Percentiles rank a stretch among this genome's conserved stretches.
Conservation (phyloP, 2,888 invertebrate genomes). For the Scaptomyza parva region DNA sequence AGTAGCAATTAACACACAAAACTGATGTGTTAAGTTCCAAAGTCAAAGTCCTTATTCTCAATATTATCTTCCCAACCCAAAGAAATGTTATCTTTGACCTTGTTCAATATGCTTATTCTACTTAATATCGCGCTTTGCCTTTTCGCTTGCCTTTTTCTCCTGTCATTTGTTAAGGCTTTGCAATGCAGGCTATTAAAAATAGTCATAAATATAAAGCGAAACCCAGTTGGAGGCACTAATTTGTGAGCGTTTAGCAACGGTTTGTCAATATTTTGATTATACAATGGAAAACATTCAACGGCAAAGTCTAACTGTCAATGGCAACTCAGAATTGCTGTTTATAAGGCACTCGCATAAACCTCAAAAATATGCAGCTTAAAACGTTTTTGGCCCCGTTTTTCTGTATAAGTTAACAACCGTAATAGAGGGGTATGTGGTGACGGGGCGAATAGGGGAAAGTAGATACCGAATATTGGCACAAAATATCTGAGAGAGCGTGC, state of each 20-base stretch:
- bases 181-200: slow-evolving; percentile 9
- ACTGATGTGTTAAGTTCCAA: neutral
- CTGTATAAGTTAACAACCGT: slow-evolving; percentile 68
- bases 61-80: neutral
- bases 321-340: slow-evolving; percentile 49
- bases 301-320: slow-evolving; percentile 49
- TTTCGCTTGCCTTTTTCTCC: neutral
- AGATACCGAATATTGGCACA: slow-evolving; percentile 63
- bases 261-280: slow-evolving; percentile 49
- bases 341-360: slow-evolving; percentile 25
- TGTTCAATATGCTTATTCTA: slow-evolving; percentile 16
- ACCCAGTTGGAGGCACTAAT: slow-evolving; percentile 33
- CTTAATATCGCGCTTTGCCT: too few relatives aligned
- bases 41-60: neutral
- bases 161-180: slow-evolving; percentile 6
- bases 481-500: slow-evolving; percentile 62
- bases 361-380: slow-evolving; percentile 58
- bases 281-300: slow-evolving; percentile 50
- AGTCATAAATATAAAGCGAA: slow-evolving; percentile 26
- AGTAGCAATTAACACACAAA: neutral
- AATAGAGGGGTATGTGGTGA: neutral
- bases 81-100: slow-evolving; percentile 33
- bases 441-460: neutral
- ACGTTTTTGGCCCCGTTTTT: slow-evolving; percentile 66
- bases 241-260: slow-evolving; percentile 36